Base-by-base conservation (phyloP, 2,888 invertebrate genomes). In the Melieria picta region DNA sequence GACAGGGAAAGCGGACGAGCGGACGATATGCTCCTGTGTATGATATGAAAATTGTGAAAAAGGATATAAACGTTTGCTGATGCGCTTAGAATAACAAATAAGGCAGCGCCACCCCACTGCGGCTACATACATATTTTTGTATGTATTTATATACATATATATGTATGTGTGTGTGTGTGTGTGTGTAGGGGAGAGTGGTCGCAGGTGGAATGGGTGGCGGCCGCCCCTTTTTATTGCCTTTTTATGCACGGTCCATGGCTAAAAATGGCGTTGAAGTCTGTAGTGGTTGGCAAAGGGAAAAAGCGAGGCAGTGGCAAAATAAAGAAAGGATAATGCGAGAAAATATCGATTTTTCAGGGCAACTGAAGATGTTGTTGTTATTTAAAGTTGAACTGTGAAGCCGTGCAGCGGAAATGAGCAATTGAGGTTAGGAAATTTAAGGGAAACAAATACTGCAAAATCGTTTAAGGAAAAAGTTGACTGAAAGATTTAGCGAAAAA, bases 31-130 rank as follows among this genome's bases (percentile, higher is more conserved):
- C 46, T 43, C 46, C 11, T 62, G 46, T 16, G 61, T 62, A 62
- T 62, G 62, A 62, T 62, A 61, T 46, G 55, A 62, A 61, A 69
- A 69, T 65, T 71, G 71, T 65, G 65, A 65, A 61, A 65, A 71
- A 71, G 66, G 61, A 62, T 71, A 63, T 63, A 71, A 67, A 63
- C 63, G 55, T 47, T 62, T 56, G 42, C 47, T 62, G 72, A 72
- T 48, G 67, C 67, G 72, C 67, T 67, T 46, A 57, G 72, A 72
- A 72, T 72, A 47, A 13, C 56, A 72, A 72, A 72, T 67, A 52
- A 58, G 30, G 30, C 30, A 30, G 56, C 57, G 43, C 52, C 67
- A 16, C 67, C 52, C 16, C 52, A 50, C 45, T 42, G 60, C 16
- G 42, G 50, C 6, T 61, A 52, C 13, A 43, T 48, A 60, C 30